Base-by-base conservation (phyloP, 2,113 vertebrate genomes). In the Motacilla tschutschensis region DNA sequence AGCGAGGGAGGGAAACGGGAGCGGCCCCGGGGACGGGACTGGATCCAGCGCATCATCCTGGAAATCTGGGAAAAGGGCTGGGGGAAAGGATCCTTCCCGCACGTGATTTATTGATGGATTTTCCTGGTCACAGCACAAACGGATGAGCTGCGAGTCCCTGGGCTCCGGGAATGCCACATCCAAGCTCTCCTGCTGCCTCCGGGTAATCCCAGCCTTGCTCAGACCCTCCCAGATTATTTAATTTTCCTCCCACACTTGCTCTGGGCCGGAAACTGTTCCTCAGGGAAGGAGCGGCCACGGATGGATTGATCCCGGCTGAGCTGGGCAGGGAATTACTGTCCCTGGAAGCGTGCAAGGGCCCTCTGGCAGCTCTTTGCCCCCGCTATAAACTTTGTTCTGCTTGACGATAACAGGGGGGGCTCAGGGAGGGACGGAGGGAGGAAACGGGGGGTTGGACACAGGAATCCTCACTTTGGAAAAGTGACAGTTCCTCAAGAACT, bases 401-500 rank as follows among this genome's bases (percentile, higher is more conserved):
- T 54, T 24, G 31, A n/a, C 8, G 62, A 15, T 4, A 21, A 48
- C 5, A 5, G 6, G 5, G 71, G 38, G n/a, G 46, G 41, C 40
- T 85, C 60, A 26, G 18, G 9, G 47, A 50, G 62, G 83, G 64
- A 5, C 0, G 3, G 24, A 50, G 36, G 2, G 17, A 5, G 40
- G 20, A 48, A 41, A 31, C 0, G 7, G 24, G 80, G 48, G 19
- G 6, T 12, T 15, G 7, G 19, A 7, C 43, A 17, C 12, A 31
- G 26, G 73, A 36, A 50, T 59, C 33, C 78, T 62, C 50, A 6
- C 60, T 21, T 2, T 22, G 3, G 31, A 26, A 55, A 59, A 31
- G 5, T 0, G 13, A 28, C 14, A 2, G 17, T 3, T 20, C 40
- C 48, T 22, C 0, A 1, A 8, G 8, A 40, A 11, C 19, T 14